Evolutionary conservation across 2,797 vertebrate species (phyloP).

Genomic region (Anisognathus igniventris): DNA sequence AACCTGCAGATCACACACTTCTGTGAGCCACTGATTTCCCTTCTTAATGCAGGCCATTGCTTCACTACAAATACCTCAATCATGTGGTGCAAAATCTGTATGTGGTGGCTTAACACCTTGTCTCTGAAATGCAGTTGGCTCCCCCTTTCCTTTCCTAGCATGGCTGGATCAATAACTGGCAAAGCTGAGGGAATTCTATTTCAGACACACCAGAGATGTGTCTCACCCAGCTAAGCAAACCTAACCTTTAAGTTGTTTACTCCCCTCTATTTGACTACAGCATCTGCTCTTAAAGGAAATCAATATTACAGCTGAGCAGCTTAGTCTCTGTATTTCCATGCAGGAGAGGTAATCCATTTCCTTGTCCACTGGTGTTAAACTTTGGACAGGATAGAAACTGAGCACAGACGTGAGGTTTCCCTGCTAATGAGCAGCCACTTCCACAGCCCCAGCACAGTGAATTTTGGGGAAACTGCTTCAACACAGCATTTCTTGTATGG

Average conservation of each 20-base stretch:
- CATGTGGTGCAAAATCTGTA: background rate
- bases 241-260: background rate
- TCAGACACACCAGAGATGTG: background rate
- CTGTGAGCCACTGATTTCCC: background rate
- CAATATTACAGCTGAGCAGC: background rate
- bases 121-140: background rate
- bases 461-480: background rate
- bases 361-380: background rate
- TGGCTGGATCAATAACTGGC: background rate
- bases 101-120: background rate
- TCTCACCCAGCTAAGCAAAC: background rate
- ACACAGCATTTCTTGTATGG: background rate
- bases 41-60: background rate
- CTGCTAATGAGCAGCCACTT: background rate
- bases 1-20: background rate
- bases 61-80: background rate
- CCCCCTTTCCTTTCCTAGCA: background rate
- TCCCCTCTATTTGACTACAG: background rate
- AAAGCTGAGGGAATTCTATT: background rate
- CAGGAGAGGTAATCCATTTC: background rate
- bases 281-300: background rate
- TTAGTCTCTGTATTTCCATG: background rate
- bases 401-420: background rate
- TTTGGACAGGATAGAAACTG: background rate
- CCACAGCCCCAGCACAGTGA: background rate